Conservation (phyloP, 2,797 vertebrate species). For the Champsocephalus esox region DNA sequence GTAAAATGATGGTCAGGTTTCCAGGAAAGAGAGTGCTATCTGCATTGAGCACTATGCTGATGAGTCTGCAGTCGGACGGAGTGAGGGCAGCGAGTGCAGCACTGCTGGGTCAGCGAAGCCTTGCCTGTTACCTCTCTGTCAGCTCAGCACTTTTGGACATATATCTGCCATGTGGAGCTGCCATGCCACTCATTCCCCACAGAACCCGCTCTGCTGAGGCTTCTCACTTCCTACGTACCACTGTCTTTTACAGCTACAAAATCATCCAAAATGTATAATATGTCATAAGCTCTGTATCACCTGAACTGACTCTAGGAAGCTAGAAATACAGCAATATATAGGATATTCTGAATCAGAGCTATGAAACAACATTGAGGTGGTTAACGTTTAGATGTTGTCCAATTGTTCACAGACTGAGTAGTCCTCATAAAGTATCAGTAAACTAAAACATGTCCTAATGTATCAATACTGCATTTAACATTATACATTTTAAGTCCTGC, state of each 20-base stretch:
- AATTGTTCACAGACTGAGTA: neutral
- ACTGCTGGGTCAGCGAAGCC: slow-evolving; percentile 86
- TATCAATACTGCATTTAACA: neutral
- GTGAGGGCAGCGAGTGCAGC: slow-evolving; percentile 58
- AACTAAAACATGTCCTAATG: too few relatives aligned
- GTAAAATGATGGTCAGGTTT: slow-evolving; percentile 11
- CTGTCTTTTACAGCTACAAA: slow-evolving; percentile 16
- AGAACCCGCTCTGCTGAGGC: slow-evolving; percentile 16
- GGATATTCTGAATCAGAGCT: neutral
- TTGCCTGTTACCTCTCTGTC: slow-evolving; percentile 78
- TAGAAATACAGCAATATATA: too few relatives aligned
- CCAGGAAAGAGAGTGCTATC: slow-evolving; percentile 27
- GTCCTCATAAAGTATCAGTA: too few relatives aligned
- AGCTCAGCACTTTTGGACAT: slow-evolving; percentile 85
- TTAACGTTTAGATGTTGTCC: neutral
- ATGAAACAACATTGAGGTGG: too few relatives aligned
- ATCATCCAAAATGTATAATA: neutral
- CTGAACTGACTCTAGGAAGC: neutral
- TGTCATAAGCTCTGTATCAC: neutral
- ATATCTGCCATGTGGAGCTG: slow-evolving; percentile 73
- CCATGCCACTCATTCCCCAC: slow-evolving; percentile 62
- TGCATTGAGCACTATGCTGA: slow-evolving; percentile 65
- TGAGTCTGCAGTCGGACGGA: slow-evolving; percentile 69
- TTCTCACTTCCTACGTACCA: slow-evolving; percentile 14
- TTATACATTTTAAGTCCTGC: neutral